Evolutionary conservation across 1,140 invertebrate genomes (phyloP), one percentile per base, ranked within the genome.

Genomic region (Papilio xuthus): DNA sequence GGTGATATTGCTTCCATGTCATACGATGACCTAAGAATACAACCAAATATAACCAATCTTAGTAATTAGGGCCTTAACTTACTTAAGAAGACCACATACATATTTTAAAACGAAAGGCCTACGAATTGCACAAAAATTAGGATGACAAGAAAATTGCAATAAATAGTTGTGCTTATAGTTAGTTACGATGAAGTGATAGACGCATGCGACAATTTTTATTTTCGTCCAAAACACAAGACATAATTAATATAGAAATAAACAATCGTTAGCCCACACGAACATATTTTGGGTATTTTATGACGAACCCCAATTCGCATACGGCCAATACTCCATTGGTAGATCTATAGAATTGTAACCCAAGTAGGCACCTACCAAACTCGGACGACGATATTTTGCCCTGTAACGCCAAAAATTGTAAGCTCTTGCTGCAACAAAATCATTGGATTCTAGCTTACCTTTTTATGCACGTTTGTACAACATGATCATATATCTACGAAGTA

Each of bases 1-100:
- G 95, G 87, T 97, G 97, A 87, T 97, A 98, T 60, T 96, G 95
- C 86, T 96, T 96, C 96, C 97, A 98, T n/a, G 96, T 97, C 94
- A 98, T 95, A 12, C 96, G 95, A 84, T 98, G 97, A 69, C 96
- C 97, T 97, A 85, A 78, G 90, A 83, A 84, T 70, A 79, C 23
- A 79, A 60, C 4, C 60, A 28, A 71, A 72, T 42, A 69, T 50
- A 53, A 15, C 56, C 50, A 75, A 60, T 37, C 32, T 37, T 37
- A 7, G 32, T 53, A 63, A 13, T 13, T 63, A 63, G 4, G 12
- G 10, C 12, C 26, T 67, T 67, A 67, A 67, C 26, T 6, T 26
- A 60, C 10, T n/a, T n/a, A 60, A 60, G 26, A 60, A 60, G 23
- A 26, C 56, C 10, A 26, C 1, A 26, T 12, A 26, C 1, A 26